phyloP scores from a whole-genome alignment of 2,797 vertebrate genomes.

The Xenops minutus region DNA sequence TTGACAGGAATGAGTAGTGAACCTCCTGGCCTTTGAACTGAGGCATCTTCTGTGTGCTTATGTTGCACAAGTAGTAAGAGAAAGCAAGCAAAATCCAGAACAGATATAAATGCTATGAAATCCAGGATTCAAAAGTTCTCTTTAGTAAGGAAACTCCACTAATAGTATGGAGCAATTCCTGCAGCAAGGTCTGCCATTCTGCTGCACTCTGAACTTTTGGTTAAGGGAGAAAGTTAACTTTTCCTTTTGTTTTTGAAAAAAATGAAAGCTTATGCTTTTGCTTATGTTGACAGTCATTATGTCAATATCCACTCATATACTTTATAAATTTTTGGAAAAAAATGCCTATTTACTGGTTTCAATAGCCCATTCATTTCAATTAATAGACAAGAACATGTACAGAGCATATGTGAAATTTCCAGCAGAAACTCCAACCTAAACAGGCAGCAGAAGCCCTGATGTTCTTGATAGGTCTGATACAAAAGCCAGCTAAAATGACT shows the following conservation, averaged over 20 bases:
- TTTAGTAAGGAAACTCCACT: neutral
- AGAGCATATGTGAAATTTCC: neutral
- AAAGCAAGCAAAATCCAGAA: neutral
- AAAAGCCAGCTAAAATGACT: constrained; percentile 3
- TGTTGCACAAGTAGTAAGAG: neutral
- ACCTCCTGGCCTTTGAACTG: neutral
- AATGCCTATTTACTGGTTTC: neutral
- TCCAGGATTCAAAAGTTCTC: neutral
- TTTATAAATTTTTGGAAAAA: neutral
- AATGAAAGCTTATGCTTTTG: neutral
- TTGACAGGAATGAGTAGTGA: neutral
- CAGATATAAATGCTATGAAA: neutral
- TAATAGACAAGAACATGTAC: neutral
- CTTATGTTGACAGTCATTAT: neutral
- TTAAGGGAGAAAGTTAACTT: neutral
- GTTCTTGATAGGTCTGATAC: neutral
- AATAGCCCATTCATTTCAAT: neutral
- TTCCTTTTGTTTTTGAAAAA: neutral
- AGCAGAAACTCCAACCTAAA: constrained; percentile 4
- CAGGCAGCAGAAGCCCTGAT: neutral
- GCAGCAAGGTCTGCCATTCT: neutral
- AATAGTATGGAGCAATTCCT: neutral
- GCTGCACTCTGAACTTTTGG: neutral
- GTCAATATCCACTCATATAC: neutral
- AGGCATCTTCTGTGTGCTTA: neutral